These are phyloP conservation scores for Stratiomys singularior DNA, from an alignment of 2,888 invertebrate genomes.

Conservation along the genomic window DNA sequence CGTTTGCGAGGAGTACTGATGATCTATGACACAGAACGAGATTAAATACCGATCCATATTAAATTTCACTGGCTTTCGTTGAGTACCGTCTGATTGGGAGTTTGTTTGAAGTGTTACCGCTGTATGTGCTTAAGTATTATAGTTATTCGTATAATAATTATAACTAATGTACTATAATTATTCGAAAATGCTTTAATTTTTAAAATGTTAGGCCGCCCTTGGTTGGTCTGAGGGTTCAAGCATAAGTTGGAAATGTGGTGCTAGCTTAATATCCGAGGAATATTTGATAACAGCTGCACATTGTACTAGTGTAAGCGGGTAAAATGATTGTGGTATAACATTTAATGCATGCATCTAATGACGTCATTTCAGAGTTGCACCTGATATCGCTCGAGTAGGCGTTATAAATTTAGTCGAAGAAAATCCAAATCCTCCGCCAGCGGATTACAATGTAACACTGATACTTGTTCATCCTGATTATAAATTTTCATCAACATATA, in stretches of 20 bases:
- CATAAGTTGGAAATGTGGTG: conserved; percentile 48
- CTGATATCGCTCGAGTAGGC: conserved; percentile 37
- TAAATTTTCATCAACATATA: conserved; percentile 68
- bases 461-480: conserved; percentile 68
- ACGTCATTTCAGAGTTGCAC: conserved; percentile 55
- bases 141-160: too few species aligned
- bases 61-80: background rate
- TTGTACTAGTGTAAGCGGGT: background rate
- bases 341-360: background rate
- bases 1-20: too few species aligned
- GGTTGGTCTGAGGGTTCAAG: conserved; percentile 11
- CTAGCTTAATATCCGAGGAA: conserved; percentile 63
- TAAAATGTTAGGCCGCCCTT: conserved; percentile 53
- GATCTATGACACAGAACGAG: too few species aligned
- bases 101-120: background rate
- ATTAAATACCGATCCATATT: too few species aligned
- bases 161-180: too few species aligned
- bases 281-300: conserved; percentile 66
- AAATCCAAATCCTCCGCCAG: conserved; percentile 52
- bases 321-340: background rate
- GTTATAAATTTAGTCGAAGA: conserved; percentile 26
- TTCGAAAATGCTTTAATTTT: background rate
- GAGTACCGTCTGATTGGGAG: background rate
- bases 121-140: too few species aligned
- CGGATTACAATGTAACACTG: conserved; percentile 22